Evolutionary conservation across 2,113 vertebrate genomes (phyloP), one percentile per base, ranked within the genome.

Genomic region (Rissa tridactyla): DNA sequence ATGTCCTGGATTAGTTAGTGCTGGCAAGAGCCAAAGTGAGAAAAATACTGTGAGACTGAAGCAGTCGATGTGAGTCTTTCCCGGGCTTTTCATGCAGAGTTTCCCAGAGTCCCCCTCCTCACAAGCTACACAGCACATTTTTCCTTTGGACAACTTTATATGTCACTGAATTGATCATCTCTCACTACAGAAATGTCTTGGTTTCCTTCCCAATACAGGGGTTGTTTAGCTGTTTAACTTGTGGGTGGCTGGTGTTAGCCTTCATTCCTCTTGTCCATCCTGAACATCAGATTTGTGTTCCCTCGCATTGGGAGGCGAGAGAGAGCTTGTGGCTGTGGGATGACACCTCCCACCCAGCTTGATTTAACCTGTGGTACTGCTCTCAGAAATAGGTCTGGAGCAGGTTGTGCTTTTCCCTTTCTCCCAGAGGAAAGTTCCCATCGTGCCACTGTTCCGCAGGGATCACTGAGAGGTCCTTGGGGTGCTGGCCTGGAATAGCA

Each of bases 1-100:
- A 95, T 65, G 84, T 82, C 87, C 90, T 91, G 91, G 81, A 87
- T 91, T 80, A 87, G 60, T 71, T 84, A 20, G 54, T 76, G 78
- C 93, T 93, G 91, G 84, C 90, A 96, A 44, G 84, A 91, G 75
- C 44, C 0, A 0, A 66, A 84, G 90, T 65, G 82, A 95, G 87
- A 82, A 68, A 94, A 82, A 80, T 11, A 71, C 40, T 52, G 51
- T 70, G 87, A 93, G 89, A n/a, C 54, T 71, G 78, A 51, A 72
- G 70, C 5, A 5, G 61, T 54, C 46, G 73, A 88, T 81, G 25
- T 25, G 64, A 82, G 26, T 34, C 72, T 72, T 82, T 66, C 68
- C 60, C n/a, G 64, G 83, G 32, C 13, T 83, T 91, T 89, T 49
- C 13, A 17, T 8, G 23, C 44, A 76, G 64, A 80, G 68, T 40